Percentiles rank a stretch among this genome's conserved stretches.
phyloP scores from a whole-genome alignment of 2,888 invertebrate species.

The Melinopterus prodromus region DNA sequence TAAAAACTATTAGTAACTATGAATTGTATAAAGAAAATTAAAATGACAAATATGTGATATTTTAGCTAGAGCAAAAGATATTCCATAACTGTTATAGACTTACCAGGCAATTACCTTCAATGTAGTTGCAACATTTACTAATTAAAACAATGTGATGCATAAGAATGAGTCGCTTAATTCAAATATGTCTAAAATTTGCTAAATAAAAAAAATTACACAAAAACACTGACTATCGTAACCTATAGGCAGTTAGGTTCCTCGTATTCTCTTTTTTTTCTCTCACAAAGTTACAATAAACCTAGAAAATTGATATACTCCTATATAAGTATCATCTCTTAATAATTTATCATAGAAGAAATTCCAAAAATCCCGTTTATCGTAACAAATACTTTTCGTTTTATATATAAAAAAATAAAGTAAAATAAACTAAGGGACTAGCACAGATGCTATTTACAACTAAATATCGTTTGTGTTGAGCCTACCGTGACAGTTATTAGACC shows the following conservation, averaged over 20 bases:
- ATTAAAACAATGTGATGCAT: background rate
- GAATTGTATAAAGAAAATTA: too few species aligned
- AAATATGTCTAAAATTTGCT: conserved; percentile 8
- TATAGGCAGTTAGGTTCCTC: conserved; percentile 22
- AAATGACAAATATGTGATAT: too few species aligned
- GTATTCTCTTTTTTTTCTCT: conserved; percentile 7
- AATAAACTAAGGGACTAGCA: conserved; percentile 24
- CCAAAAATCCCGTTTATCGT: background rate
- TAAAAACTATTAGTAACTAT: too few species aligned
- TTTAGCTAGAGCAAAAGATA: too few species aligned
- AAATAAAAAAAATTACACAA: conserved; percentile 7
- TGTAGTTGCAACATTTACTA: background rate
- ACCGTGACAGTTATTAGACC: background rate
- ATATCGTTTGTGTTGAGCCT: background rate
- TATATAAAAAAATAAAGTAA: conserved; percentile 14
- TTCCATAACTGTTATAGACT: too few species aligned
- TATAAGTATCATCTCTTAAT: background rate
- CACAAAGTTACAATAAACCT: background rate
- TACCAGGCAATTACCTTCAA: background rate
- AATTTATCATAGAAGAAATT: background rate
- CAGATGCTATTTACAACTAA: conserved; percentile 25
- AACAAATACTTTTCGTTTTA: conserved; percentile 13
- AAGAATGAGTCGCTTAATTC: conserved; percentile 18
- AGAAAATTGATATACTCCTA: background rate
- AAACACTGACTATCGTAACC: conserved; percentile 19